Percentiles rank a stretch among this genome's conserved stretches.
phyloP scores from a whole-genome alignment of 2,888 invertebrate genomes.

The Gari tellinella region DNA sequence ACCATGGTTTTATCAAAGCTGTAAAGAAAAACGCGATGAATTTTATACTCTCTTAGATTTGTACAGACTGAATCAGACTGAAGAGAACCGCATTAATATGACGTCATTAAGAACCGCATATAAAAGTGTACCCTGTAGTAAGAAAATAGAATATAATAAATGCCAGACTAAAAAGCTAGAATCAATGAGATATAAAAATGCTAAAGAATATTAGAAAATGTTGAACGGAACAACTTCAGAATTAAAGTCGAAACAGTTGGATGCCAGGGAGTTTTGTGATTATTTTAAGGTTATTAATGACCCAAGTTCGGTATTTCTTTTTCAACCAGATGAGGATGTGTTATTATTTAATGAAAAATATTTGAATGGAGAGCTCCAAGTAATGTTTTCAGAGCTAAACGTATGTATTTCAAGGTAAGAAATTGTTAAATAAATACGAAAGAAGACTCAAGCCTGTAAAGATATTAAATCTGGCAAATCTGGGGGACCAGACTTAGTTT shows the following conservation, averaged over 20 bases:
- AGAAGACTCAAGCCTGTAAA: slow-evolving; percentile 3
- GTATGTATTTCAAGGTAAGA: not conserved
- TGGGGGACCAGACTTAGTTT: slow-evolving; percentile 4
- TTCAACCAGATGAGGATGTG: slow-evolving; percentile 1
- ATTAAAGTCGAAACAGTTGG: not conserved
- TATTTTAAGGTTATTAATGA: not conserved
- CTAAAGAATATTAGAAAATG: slow-evolving; percentile 12
- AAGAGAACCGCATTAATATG: not conserved
- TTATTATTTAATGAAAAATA: not conserved
- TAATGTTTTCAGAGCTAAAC: slow-evolving; percentile 10
- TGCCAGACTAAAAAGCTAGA: not conserved
- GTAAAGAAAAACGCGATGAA: not conserved
- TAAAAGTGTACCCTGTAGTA: not conserved
- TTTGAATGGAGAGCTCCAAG: slow-evolving; percentile 9
- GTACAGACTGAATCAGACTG: not conserved
- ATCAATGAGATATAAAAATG: not conserved
- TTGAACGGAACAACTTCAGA: not conserved
- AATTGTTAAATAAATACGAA: no score
- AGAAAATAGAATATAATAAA: not conserved
- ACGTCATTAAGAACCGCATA: not conserved
- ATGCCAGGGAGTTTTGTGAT: not conserved
- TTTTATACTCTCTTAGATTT: slow-evolving; percentile 2
- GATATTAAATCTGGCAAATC: not conserved
- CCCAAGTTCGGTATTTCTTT: slow-evolving; percentile 1
- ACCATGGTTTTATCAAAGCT: slow-evolving; percentile 9